Conservation (phyloP, 2,888 invertebrate genomes). For the Drosophila colorata region DNA sequence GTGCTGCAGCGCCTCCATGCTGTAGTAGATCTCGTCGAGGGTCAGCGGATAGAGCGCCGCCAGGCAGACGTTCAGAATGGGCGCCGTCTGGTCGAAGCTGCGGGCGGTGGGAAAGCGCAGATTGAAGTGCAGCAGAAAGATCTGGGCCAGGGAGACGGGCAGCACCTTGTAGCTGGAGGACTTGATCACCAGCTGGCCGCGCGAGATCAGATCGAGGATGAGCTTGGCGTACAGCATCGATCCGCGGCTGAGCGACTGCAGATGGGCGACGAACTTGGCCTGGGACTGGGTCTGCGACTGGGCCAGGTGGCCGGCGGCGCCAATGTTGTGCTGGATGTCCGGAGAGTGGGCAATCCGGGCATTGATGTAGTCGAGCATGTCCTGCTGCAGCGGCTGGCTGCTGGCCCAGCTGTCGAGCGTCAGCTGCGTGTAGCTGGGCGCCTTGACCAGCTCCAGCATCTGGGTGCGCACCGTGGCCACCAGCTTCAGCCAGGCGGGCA, state of each 20-base stretch:
- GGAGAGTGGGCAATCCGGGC: slow-evolving; percentile 92
- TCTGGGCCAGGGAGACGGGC: slow-evolving; percentile 94
- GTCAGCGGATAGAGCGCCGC: slow-evolving; percentile 96
- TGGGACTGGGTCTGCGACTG: slow-evolving; percentile 85
- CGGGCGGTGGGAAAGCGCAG: slow-evolving; percentile 95
- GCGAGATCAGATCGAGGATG: slow-evolving; percentile 95
- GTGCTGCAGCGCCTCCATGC: slow-evolving; percentile 92
- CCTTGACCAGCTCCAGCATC: slow-evolving; percentile 92
- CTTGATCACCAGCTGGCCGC: slow-evolving; percentile 96
- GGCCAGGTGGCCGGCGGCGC: slow-evolving; percentile 83
- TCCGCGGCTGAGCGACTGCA: slow-evolving; percentile 93
- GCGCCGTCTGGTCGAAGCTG: slow-evolving; percentile 95
- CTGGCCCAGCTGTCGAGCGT: slow-evolving; percentile 88
- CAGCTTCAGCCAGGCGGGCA: slow-evolving; percentile 96
- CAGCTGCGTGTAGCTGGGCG: slow-evolving; percentile 92
- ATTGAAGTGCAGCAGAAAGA: slow-evolving; percentile 96
- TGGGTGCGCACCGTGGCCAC: slow-evolving; percentile 94
- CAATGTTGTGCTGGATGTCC: slow-evolving; percentile 94
- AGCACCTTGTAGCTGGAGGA: slow-evolving; percentile 97
- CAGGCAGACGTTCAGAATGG: slow-evolving; percentile 95
- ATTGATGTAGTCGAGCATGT: slow-evolving; percentile 94
- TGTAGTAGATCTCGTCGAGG: slow-evolving; percentile 95
- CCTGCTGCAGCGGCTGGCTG: slow-evolving; percentile 92
- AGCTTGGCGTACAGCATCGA: slow-evolving; percentile 97
- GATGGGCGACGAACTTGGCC: slow-evolving; percentile 93